Conservation (phyloP, 1,140 invertebrate genomes). For the Bombus pascuorum region DNA sequence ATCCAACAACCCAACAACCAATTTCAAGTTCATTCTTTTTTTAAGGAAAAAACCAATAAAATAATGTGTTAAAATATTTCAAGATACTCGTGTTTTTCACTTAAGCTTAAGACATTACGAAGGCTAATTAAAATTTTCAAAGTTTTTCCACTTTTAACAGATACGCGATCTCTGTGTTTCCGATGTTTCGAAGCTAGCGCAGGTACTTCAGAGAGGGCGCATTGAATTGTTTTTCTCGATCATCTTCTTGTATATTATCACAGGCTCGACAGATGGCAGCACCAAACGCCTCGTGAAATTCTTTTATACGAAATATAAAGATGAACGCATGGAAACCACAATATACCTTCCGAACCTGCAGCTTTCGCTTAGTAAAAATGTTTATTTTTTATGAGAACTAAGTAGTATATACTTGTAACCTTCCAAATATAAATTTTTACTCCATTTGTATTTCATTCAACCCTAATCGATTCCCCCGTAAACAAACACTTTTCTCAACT, state of each 20-base stretch:
- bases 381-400: slow-evolving; percentile 7
- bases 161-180: not conserved
- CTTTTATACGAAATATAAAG: not conserved
- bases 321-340: not conserved
- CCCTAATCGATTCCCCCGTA: not conserved
- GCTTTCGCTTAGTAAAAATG: not conserved
- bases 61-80: slow-evolving; percentile 77
- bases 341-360: not conserved
- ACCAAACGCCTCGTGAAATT: not conserved
- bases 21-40: slow-evolving; percentile 82
- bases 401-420: not conserved
- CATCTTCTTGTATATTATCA: not conserved
- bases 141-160: not conserved
- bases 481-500: not conserved
- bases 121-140: not conserved
- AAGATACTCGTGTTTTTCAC: slow-evolving; percentile 34
- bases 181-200: not conserved
- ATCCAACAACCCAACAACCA: slow-evolving; percentile 75
- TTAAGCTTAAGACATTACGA: not conserved
- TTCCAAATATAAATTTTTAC: slow-evolving; percentile 26
- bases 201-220: not conserved
- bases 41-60: slow-evolving; percentile 77
- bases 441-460: not conserved
- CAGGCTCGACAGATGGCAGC: not conserved
- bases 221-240: not conserved